A percentile compares a stretch with the other conserved stretches of the same genome.
Conservation (phyloP, 2,888 invertebrate species). For the Heliconius charithonia region DNA sequence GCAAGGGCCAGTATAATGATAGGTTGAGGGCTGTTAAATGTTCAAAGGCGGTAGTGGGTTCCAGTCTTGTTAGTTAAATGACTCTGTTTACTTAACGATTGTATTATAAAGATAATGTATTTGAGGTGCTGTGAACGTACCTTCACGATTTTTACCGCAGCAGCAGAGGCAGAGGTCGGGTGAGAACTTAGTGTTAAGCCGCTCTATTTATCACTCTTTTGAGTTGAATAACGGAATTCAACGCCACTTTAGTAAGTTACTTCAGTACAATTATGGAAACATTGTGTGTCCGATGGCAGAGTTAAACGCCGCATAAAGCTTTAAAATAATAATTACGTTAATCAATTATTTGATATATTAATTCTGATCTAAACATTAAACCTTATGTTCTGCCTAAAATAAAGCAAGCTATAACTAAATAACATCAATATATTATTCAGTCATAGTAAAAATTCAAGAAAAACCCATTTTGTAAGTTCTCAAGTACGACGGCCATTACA, state of each 20-base stretch:
- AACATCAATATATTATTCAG: no score
- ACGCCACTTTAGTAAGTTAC: neutral
- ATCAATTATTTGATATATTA: no score
- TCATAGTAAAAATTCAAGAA: neutral
- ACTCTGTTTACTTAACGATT: constrained; percentile 21
- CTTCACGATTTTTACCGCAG: neutral
- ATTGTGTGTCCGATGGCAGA: no score
- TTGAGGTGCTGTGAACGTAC: neutral
- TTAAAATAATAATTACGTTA: no score
- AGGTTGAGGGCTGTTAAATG: constrained; percentile 19
- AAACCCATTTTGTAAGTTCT: neutral
- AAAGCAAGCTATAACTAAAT: no score
- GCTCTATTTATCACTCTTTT: neutral
- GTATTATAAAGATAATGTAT: neutral
- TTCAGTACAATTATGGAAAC: no score
- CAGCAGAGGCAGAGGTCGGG: no score
- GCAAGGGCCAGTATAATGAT: constrained; percentile 28
- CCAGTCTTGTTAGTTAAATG: constrained; percentile 19
- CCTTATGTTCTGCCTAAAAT: no score
- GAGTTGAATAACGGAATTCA: neutral
- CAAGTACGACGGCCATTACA: neutral
- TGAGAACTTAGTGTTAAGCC: neutral
- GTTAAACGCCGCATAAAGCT: no score
- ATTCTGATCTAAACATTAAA: no score
- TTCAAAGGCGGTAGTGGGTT: constrained; percentile 12